Conservation (phyloP, 2,113 vertebrate species). For the Heterotis niloticus region DNA sequence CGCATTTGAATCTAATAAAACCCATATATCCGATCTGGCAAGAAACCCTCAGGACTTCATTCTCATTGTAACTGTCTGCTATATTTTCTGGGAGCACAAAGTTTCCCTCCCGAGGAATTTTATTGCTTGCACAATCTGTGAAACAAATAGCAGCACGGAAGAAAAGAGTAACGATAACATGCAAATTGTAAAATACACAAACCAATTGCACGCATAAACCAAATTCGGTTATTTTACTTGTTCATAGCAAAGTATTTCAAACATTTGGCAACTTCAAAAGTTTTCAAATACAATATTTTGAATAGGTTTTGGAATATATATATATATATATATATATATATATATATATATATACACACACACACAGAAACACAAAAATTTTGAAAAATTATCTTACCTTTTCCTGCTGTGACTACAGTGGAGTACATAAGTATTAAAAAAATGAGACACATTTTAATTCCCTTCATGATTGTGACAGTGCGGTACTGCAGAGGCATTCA, state of each 20-base stretch:
- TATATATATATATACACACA: no score
- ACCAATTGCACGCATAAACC: no score
- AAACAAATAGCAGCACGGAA: conserved; percentile 1
- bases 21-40: conserved; percentile 55
- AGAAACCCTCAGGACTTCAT: conserved; percentile 37
- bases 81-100: conserved; percentile 29
- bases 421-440: background rate
- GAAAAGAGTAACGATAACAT: background rate
- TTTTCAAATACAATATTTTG: no score
- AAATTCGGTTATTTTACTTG: no score
- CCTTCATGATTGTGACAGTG: background rate
- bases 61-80: background rate
- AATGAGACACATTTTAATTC: background rate
- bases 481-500: background rate
- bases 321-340: no score
- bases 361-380: no score
- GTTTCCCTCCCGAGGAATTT: background rate
- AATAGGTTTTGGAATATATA: no score
- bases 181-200: no score
- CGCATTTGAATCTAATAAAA: conserved; percentile 47
- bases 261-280: no score
- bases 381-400: conserved; percentile 3
- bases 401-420: background rate
- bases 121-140: conserved; percentile 39
- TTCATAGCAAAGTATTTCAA: no score